These are phyloP conservation scores for Gorsachius magnificus DNA, from an alignment of 2,797 vertebrate genomes.

Conservation along the genomic window DNA sequence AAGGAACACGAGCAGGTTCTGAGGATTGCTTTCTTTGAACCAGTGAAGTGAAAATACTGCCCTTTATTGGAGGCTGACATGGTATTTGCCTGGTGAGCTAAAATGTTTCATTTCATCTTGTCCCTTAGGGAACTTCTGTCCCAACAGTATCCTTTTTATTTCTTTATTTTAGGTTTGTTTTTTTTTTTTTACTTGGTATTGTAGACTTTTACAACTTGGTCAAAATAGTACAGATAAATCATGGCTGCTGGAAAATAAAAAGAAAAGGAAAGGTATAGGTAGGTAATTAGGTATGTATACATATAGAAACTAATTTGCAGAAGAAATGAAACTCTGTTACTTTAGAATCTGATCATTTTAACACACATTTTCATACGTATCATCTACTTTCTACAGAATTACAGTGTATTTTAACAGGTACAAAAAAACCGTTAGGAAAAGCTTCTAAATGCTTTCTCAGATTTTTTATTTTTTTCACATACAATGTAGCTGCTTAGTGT, in stretches of 20 bases:
- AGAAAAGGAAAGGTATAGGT: neutral
- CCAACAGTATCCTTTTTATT: neutral
- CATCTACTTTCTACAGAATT: neutral
- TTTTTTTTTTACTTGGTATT: neutral
- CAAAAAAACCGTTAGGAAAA: neutral
- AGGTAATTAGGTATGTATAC: neutral
- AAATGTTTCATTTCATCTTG: neutral
- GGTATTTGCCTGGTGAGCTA: neutral
- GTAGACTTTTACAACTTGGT: neutral
- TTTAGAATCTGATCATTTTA: neutral
- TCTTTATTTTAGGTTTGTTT: neutral
- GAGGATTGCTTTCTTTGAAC: neutral
- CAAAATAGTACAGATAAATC: neutral
- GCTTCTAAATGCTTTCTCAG: neutral
- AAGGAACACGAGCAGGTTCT: neutral
- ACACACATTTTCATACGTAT: neutral
- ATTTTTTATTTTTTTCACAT: neutral
- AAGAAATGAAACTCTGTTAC: neutral
- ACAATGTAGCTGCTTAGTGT: neutral
- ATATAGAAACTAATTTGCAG: neutral
- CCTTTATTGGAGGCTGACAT: neutral
- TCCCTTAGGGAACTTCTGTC: neutral
- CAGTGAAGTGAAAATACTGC: constrained; percentile 29
- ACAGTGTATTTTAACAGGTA: neutral
- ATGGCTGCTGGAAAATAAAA: neutral